Percentiles rank a stretch among this genome's conserved stretches.
These are phyloP conservation scores for Alces alces DNA, from an alignment of 2,113 vertebrate species.

Conservation along the genomic window DNA sequence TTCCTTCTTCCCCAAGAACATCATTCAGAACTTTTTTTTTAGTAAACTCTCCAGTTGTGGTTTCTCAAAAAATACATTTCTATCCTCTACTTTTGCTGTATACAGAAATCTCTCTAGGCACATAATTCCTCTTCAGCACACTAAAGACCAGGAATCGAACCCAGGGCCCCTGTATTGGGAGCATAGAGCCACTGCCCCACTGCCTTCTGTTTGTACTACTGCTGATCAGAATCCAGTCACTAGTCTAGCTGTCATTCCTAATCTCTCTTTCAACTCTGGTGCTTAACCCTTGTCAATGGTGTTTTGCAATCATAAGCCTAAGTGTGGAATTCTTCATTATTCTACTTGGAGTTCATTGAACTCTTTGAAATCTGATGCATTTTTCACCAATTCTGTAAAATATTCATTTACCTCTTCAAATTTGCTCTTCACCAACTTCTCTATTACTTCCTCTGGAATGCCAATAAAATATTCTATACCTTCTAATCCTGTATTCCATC, in stretches of 20 bases:
- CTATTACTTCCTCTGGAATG: background rate
- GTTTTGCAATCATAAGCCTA: background rate
- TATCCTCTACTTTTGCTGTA: background rate
- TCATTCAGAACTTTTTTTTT: background rate
- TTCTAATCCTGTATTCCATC: background rate
- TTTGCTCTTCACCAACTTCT: background rate
- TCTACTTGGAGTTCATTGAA: background rate
- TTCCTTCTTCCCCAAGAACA: background rate
- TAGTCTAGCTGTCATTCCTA: background rate
- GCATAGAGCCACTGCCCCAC: background rate
- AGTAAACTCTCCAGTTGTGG: background rate
- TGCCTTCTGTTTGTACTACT: background rate
- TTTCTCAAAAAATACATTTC: conserved; percentile 7
- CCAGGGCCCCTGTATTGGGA: background rate
- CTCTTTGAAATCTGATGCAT: background rate
- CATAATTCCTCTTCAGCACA: background rate
- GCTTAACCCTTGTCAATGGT: background rate
- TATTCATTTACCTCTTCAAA: background rate
- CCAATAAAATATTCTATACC: background rate
- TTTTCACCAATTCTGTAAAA: background rate
- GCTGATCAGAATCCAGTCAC: background rate
- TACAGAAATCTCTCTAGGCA: background rate
- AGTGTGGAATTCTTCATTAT: background rate
- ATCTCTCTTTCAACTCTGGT: background rate
- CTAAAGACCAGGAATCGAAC: background rate